These are phyloP conservation scores for Chaenodraco wilsoni DNA, from an alignment of 2,797 vertebrate species.

Conservation along the genomic window DNA sequence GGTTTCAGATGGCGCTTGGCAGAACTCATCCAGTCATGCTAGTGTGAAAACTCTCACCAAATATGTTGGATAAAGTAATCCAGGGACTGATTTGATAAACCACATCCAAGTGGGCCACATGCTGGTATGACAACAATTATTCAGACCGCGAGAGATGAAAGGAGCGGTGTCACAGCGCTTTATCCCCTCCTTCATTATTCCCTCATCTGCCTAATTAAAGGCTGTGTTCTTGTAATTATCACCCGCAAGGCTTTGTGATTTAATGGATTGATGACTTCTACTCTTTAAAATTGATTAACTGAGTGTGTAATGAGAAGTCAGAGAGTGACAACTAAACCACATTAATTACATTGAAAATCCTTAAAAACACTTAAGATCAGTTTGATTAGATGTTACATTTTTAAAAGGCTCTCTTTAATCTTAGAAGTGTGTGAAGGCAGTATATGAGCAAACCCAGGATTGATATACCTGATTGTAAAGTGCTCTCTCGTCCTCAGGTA, in stretches of 20 bases:
- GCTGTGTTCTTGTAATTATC: constrained; percentile 60
- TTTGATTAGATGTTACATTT: constrained; percentile 1
- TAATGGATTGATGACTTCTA: constrained; percentile 54
- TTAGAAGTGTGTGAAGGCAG: background rate
- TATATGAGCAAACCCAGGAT: too few relatives aligned
- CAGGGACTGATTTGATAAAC: constrained; percentile 23
- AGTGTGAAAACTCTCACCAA: constrained; percentile 13
- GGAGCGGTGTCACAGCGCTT: constrained; percentile 37
- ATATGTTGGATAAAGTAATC: constrained; percentile 17
- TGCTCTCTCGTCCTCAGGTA: constrained; percentile 79
- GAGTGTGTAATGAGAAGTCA: constrained; percentile 49
- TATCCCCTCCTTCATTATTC: constrained; percentile 46
- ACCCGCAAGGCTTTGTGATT: constrained; percentile 53
- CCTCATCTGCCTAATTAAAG: constrained; percentile 65
- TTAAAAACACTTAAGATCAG: constrained; percentile 43
- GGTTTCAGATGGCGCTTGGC: constrained; percentile 3
- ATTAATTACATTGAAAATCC: constrained; percentile 54
- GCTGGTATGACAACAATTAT: constrained; percentile 27
- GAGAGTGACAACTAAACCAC: constrained; percentile 32
- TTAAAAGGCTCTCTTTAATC: constrained; percentile 11
- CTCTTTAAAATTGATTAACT: constrained; percentile 54
- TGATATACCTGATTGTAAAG: background rate
- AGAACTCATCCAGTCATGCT: background rate
- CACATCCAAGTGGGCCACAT: constrained; percentile 5
- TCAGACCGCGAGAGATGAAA: constrained; percentile 26